Conservation (phyloP, 2,797 vertebrate species). For the Rhinichthys osculus region DNA sequence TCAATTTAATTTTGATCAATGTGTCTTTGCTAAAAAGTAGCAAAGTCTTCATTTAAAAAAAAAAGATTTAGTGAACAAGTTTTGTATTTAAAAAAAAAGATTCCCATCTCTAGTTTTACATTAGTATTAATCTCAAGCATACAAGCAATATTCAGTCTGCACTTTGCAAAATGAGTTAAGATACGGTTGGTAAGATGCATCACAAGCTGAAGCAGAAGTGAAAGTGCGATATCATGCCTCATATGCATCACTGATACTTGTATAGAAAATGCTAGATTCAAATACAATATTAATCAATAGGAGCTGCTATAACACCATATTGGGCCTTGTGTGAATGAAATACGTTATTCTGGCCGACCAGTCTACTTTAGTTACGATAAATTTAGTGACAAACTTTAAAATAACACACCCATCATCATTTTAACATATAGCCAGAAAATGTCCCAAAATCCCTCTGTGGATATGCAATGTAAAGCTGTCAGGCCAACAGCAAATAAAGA, state of each 20-base stretch:
- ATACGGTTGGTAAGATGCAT: neutral
- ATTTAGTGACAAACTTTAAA: neutral
- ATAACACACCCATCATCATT: neutral
- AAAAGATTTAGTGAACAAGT: neutral
- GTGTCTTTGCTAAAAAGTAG: neutral
- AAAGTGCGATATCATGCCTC: neutral
- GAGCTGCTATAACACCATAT: neutral
- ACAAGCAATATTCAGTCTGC: neutral
- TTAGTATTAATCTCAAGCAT: neutral
- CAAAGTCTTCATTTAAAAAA: neutral
- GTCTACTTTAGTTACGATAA: neutral
- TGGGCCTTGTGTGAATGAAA: constrained; percentile 14
- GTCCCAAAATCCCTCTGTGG: constrained; percentile 57
- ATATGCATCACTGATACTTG: neutral
- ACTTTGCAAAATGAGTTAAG: neutral
- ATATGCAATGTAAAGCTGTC: constrained; percentile 70
- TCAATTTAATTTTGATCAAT: neutral
- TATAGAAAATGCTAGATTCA: neutral
- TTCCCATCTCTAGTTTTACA: constrained; percentile 1
- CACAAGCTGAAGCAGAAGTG: neutral
- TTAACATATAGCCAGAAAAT: neutral
- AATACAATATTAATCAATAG: neutral
- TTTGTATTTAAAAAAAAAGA: neutral
- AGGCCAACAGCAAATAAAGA: constrained; percentile 18
- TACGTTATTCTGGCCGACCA: neutral